Base-by-base conservation (phyloP, 2,113 vertebrate species). In the Equus quagga region DNA sequence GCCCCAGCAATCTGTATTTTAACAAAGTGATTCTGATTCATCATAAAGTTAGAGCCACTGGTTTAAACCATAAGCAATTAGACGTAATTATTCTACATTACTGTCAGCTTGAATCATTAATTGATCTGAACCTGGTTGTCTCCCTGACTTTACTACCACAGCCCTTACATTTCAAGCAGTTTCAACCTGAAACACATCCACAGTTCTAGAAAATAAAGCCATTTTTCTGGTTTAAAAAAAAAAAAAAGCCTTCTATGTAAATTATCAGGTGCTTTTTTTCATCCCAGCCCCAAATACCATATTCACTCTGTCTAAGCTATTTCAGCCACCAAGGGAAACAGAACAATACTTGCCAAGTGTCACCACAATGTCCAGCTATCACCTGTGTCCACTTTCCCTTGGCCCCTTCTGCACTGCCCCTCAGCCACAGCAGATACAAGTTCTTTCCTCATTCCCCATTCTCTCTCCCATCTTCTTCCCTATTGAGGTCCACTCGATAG, bases 351-450 rank as follows among this genome's bases (percentile, higher is more conserved):
- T 72, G 73, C 19, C 9, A 17, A 1, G 11, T 36, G 60, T 81
- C 81, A 82, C 17, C 11, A 19, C 6, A 9, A 56, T 3, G 31
- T 28, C 54, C 33, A 5, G 24, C 23, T 9, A 7, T 2, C 31
- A 5, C 2, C 0, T 3, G 31, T 3, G 6, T 17, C 62, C 60
- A 11, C 15, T 60, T 69, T 36, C 9, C 21, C 44, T 7, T 12
- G 26, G 23, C 11, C 44, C 9, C 5, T 69, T n/a, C 33, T n/a
- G 69, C 3, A 5, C 24, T n/a, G 24, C 8, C 23, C 44, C 5
- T 65, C 0, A 0, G 31, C n/a, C 28, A 33, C 0, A 26, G 11
- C 82, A 72, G 72, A 41, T 15, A 51, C 14, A 24, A 46, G 26
- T 3, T 10, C 18, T 33, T 78, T 72, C 62, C 9, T 19, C 13